Base-by-base conservation (phyloP, 2,113 vertebrate species). In the Zapus hudsonius region DNA sequence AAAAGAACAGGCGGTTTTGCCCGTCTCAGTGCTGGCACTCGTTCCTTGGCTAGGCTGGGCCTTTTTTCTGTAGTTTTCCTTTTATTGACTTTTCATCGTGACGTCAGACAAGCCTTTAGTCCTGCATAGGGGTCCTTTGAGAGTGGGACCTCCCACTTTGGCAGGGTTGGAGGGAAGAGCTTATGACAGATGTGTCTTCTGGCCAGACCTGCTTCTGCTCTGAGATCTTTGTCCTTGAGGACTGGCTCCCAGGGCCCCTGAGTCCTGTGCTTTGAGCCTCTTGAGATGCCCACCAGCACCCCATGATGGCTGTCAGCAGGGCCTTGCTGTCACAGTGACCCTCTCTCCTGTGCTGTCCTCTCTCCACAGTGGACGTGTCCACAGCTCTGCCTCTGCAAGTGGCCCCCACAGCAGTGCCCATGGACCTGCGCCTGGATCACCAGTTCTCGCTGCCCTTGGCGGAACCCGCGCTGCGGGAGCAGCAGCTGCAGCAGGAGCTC, bases 401-500 rank as follows among this genome's bases (percentile, higher is more conserved):
- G 93, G 98, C 99, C 7, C 98, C 99, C 0, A 88, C 98, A 59
- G 97, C 98, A 67, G 98, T 99, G 95, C 99, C 99, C 59, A 99
- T 99, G 99, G 99, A 99, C 95, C 99, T 99, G 93, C 99, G 99
- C 33, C 98, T 99, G 96, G 99, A 99, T 96, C 99, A 99, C 95
- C 99, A 98, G 97, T 99, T 99, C 75, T 95, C 98, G 57, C 98
- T 99, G 98, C 98, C 98, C 0, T 98, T 98, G 95, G 84, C 97
- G 0, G 97, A 98, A 95, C 97, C 98, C 0, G 89, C 98, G 2
- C 98, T 98, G 66, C 98, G 99, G 7, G 99, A 99, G 86, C 99
- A 99, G 98, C 99, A 99, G 96, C 98, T 99, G 84, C 99, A 99
- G 97, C 99, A 99, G 98, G 99, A 99, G 97, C 99, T 99, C 27